phyloP scores from a whole-genome alignment of 2,888 invertebrate genomes.

The Acrocera orbiculus region DNA sequence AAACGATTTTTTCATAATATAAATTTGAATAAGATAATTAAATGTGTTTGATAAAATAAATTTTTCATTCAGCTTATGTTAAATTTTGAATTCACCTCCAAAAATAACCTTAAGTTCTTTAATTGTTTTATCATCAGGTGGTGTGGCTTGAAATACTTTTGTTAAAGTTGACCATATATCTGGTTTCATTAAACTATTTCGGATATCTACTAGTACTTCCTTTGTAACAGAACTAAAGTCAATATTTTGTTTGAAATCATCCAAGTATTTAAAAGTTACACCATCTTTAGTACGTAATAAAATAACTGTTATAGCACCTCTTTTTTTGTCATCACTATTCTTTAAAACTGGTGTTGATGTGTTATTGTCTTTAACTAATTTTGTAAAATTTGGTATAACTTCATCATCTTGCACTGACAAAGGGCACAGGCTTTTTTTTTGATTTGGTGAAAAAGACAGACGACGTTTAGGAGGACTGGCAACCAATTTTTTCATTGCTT shows the following conservation, averaged over 20 bases:
- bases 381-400: not conserved
- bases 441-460: not conserved
- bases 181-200: slow-evolving; percentile 8
- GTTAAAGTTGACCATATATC: slow-evolving; percentile 8
- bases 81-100: slow-evolving; percentile 5
- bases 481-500: slow-evolving; percentile 2
- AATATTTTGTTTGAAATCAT: slow-evolving; percentile 8
- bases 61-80: not conserved
- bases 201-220: slow-evolving; percentile 8
- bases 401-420: too few relatives aligned
- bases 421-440: too few relatives aligned
- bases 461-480: not conserved
- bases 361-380: not conserved
- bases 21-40: too few relatives aligned
- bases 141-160: slow-evolving; percentile 7
- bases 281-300: slow-evolving; percentile 7
- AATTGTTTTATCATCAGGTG: slow-evolving; percentile 7
- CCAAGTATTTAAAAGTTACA: slow-evolving; percentile 8
- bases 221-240: slow-evolving; percentile 7
- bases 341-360: not conserved
- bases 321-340: not conserved
- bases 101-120: slow-evolving; percentile 7
- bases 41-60: too few relatives aligned
- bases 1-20: too few relatives aligned
- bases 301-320: slow-evolving; percentile 9